Base-by-base conservation (phyloP, 1,140 invertebrate species). In the Halesus radiatus region DNA sequence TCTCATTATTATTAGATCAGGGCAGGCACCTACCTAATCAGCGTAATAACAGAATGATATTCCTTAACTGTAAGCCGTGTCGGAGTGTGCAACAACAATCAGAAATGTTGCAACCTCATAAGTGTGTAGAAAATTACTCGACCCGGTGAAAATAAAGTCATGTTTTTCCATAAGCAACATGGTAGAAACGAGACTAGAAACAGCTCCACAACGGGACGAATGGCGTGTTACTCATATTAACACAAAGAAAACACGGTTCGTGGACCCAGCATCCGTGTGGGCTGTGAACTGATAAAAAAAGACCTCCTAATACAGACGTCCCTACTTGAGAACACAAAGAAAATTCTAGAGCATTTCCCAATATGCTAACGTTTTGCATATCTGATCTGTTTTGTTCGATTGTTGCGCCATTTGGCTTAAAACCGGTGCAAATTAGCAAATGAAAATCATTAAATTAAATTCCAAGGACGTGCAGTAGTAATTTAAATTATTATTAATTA, bases 291-390 rank as follows among this genome's bases (percentile, higher is more conserved):
- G n/a, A 22, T 16, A 75, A 75, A 75, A 23, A 75, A 58, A 58
- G 53, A 58, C 18, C 52, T 23, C 72, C 72, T 18, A 75, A 75
- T 75, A 75, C 54, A 58, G 72, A 58, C 20, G 23, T 58, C 52
- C 72, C 22, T 56, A 75, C 15, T 75, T 10, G 26, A 37, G 72
- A 53, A 5, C n/a, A 75, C 72, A 75, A 75, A 75, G 72, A 58
- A 75, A 75, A 75, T 75, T 75, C 54, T 58, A n/a, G 53, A 56
- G 16, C 52, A 58, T 75, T 75, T 75, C 72, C 54, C 54, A 75
- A 75, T 75, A 7, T 18, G 72, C 7, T 8, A 20, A 37, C n/a
- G 29, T 23, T 75, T 29, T 75, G 52, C 70, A 74, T 75, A 75
- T 75, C 72, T 75, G 72, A 75, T 75, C 72, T n/a, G 53, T 32